Base-by-base conservation (phyloP, 2,113 vertebrate species). In the Cynocephalus volans region DNA sequence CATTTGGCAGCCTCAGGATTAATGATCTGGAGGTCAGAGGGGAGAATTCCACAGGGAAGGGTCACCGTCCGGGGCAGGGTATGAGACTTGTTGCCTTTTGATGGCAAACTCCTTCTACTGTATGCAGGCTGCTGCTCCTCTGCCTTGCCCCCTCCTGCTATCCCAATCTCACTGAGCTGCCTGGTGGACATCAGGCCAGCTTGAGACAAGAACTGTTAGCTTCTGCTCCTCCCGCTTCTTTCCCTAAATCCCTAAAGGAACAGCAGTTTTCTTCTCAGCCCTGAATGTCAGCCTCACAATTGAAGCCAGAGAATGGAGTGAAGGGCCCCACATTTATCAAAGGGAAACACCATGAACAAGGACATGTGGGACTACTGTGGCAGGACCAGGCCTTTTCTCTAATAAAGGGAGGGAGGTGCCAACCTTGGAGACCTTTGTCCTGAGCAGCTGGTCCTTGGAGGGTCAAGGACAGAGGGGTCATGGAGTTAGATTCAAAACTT, bases 41-140 rank as follows among this genome's bases (percentile, higher is more conserved):
- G 96, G 98, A 98, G 98, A 98, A 99, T 99, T 99, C 98, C 99
- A 98, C 98, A 98, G 98, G 98, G 99, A 99, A 98, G 98, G 99
- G 99, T 99, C 98, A 98, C 89, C 65, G 87, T 98, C 98, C 88
- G 0, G 97, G 98, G 98, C 98, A 98, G 84, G 1, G 89, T 87
- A 1, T 84, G 95, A 98, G 98, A 98, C 99, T 98, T 99, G 98
- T 98, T 99, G 98, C 98, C 98, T 98, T 98, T 98, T 98, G 98
- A 99, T 98, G 98, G 98, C 95, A 96, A 98, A 96, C 92, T 97
- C 97, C 33, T 98, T 98, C 97, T 98, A 99, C 98, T 98, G 98
- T 98, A 98, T 96, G 86, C 67, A 67, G 64, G 33, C 97, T 70
- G 80, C 23, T 41, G 50, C 85, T 76, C 65, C 52, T 60, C 94